Evolutionary conservation across 2,797 vertebrate species (phyloP).

Genomic region (Micropoecilia bifurca): DNA sequence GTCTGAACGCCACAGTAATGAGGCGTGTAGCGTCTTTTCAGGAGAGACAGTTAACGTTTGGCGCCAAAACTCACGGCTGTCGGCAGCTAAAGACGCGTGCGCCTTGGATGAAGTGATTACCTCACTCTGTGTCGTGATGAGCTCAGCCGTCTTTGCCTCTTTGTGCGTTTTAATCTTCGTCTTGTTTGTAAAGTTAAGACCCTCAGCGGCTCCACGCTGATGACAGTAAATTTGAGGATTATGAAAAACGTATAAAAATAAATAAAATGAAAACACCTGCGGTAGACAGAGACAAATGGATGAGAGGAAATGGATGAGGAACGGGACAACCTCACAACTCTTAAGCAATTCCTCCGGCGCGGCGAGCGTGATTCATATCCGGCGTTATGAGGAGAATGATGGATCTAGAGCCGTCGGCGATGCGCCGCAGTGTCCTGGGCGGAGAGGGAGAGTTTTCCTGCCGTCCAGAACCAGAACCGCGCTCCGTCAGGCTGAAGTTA

Average conservation of each 20-base stretch:
- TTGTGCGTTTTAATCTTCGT: slow-evolving; percentile 48
- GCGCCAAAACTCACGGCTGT: slow-evolving; percentile 3
- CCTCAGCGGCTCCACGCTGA: slow-evolving; percentile 37
- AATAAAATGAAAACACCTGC: slow-evolving; percentile 39
- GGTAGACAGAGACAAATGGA: slow-evolving; percentile 62
- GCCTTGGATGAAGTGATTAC: slow-evolving; percentile 42
- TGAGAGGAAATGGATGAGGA: slow-evolving; percentile 45
- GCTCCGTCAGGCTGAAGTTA: slow-evolving; percentile 9
- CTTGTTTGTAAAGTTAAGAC: slow-evolving; percentile 53
- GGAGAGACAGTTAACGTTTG: slow-evolving; percentile 12
- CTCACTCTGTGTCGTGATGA: slow-evolving; percentile 41
- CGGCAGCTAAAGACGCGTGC: slow-evolving; percentile 16
- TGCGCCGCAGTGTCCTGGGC: slow-evolving; percentile 48
- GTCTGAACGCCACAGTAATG: slow-evolving; percentile 13
- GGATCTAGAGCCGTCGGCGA: slow-evolving; percentile 59
- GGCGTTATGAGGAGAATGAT: slow-evolving; percentile 66
- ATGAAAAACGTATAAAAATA: not conserved
- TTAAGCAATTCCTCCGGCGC: slow-evolving; percentile 67
- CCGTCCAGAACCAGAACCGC: slow-evolving; percentile 48
- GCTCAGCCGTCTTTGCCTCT: slow-evolving; percentile 50
- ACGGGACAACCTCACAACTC: slow-evolving; percentile 56
- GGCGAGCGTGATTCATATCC: slow-evolving; percentile 67
- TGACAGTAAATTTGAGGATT: slow-evolving; percentile 55
- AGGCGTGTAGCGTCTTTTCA: slow-evolving; percentile 11
- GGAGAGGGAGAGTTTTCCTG: slow-evolving; percentile 35